These are phyloP conservation scores for Amorpha juglandis DNA, from an alignment of 2,888 invertebrate genomes.

Conservation along the genomic window DNA sequence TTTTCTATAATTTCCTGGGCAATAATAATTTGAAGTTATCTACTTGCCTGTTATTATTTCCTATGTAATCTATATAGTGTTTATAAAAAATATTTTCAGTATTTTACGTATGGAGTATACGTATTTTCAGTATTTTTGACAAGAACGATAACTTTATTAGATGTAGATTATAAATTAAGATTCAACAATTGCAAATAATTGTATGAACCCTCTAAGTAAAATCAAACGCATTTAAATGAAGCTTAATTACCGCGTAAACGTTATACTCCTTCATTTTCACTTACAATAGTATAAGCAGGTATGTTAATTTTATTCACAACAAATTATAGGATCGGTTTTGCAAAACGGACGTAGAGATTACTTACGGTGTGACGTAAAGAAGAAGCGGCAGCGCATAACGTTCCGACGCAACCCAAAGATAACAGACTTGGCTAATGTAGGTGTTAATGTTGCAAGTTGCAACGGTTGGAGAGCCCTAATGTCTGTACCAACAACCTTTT, in stretches of 20 bases:
- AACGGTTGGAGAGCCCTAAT: constrained; percentile 37
- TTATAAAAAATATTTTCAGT: no score
- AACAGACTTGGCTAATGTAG: constrained; percentile 55
- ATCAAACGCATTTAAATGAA: background rate
- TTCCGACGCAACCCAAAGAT: constrained; percentile 58
- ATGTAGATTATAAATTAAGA: no score
- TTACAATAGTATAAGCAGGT: constrained; percentile 3
- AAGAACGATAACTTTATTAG: no score
- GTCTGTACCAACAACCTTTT: background rate
- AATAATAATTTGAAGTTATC: no score
- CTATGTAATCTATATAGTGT: no score
- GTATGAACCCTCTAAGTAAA: background rate
- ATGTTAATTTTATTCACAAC: constrained; percentile 12
- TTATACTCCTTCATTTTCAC: background rate
- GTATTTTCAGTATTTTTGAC: no score
- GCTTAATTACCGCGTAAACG: background rate
- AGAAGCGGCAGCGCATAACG: constrained; percentile 70
- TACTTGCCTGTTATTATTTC: no score
- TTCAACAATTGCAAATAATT: no score
- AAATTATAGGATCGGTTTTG: constrained; percentile 45
- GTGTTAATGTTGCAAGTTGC: constrained; percentile 51
- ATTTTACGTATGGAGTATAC: no score
- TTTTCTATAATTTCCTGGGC: no score
- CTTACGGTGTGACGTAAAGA: constrained; percentile 64
- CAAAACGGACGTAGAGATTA: constrained; percentile 64